Evolutionary conservation across 2,113 vertebrate genomes (phyloP).

Genomic region (Manacus vitellinus): DNA sequence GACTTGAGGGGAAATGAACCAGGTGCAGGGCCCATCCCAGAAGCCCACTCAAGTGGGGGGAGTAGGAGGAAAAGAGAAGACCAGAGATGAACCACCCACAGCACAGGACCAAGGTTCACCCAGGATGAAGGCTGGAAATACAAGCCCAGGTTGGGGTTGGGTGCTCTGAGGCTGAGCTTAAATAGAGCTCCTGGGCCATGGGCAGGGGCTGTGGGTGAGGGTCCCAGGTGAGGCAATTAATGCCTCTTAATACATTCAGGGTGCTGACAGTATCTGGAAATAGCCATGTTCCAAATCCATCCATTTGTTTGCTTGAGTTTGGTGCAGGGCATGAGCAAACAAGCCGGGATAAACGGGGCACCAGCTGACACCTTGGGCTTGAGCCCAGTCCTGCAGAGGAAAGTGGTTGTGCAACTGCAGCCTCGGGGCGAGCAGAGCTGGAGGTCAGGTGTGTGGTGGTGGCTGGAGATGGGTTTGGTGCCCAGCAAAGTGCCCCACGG

Average conservation of each 20-base stretch:
- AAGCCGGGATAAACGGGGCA: background rate
- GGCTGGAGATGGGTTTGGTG: background rate
- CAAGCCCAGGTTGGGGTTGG: accelerated
- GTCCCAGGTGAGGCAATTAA: background rate
- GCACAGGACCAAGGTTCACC: too few relatives aligned
- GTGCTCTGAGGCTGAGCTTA: background rate
- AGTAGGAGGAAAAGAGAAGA: background rate
- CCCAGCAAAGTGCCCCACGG: accelerated
- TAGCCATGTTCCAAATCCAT: background rate
- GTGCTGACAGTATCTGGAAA: background rate
- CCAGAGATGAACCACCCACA: background rate
- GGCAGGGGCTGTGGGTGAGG: background rate
- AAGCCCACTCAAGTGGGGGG: background rate
- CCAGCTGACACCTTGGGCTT: background rate
- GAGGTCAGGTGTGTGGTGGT: accelerated
- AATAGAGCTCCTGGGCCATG: background rate
- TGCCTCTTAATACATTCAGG: background rate
- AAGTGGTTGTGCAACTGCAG: background rate
- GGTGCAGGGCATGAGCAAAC: background rate
- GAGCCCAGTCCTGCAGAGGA: background rate
- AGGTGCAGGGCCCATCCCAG: background rate
- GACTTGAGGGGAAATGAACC: accelerated
- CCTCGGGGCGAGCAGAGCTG: accelerated
- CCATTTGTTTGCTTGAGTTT: background rate
- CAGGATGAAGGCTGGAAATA: background rate